Conservation (phyloP, 2,113 vertebrate species). For the Hiodon tergisus region DNA sequence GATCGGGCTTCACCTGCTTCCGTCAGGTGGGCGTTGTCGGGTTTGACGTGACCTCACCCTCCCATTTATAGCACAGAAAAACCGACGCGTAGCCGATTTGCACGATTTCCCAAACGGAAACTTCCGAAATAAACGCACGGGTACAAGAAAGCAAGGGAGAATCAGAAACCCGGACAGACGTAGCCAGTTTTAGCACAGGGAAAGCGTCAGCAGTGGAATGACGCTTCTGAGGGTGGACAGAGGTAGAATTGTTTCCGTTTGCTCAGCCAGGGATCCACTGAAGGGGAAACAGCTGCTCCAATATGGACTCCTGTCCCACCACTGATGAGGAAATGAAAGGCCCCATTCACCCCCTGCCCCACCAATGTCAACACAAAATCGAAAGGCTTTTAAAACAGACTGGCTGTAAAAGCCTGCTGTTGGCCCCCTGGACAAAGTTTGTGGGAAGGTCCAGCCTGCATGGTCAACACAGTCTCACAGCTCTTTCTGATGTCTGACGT, state of each 20-base stretch:
- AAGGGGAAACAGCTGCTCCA: background rate
- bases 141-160: background rate
- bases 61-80: background rate
- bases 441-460: background rate
- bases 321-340: constrained; percentile 14
- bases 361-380: constrained; percentile 8
- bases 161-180: background rate
- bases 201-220: constrained; percentile 1
- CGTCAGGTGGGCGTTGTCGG: background rate
- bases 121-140: background rate
- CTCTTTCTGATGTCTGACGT: no score
- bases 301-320: background rate
- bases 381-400: constrained; percentile 12
- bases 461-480: background rate
- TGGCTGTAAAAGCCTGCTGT: background rate
- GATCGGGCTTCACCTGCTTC: constrained; percentile 11
- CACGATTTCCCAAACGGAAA: background rate
- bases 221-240: background rate
- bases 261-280: background rate
- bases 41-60: constrained; percentile 1
- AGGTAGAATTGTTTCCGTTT: constrained; percentile 3
- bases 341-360: constrained; percentile 12
- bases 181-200: constrained; percentile 2
- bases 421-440: background rate
- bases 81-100: background rate